Percentiles rank a stretch among this genome's conserved stretches.
Conservation (phyloP, 2,113 vertebrate species). For the Dermatemys mawii region DNA sequence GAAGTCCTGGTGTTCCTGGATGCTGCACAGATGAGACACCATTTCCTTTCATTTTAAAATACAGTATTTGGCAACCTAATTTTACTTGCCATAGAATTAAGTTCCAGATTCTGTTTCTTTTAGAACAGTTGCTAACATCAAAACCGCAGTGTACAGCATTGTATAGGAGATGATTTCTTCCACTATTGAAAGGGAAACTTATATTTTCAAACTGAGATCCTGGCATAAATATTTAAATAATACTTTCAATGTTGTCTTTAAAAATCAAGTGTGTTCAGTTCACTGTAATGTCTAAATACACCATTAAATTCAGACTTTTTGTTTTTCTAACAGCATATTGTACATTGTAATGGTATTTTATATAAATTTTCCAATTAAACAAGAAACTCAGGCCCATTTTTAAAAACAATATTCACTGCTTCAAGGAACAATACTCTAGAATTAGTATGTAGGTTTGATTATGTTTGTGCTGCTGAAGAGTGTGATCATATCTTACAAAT, state of each 20-base stretch:
- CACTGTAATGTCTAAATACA: neutral
- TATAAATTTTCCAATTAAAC: no score
- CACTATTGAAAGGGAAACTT: neutral
- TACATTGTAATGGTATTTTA: neutral
- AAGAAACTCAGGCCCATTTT: neutral
- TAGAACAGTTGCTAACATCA: neutral
- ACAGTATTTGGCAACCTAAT: neutral
- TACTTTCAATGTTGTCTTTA: neutral
- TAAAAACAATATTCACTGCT: neutral
- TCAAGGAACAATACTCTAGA: neutral
- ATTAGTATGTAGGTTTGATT: neutral
- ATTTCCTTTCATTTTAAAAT: neutral
- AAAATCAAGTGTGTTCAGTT: neutral
- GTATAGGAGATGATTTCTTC: neutral
- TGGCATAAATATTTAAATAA: neutral
- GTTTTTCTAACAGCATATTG: neutral
- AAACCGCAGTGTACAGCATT: rapidly evolving
- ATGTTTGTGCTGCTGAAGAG: neutral
- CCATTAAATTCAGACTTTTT: neutral
- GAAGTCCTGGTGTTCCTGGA: neutral
- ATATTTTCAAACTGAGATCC: neutral
- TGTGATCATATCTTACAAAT: neutral
- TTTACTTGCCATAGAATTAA: neutral
- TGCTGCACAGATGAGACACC: neutral
- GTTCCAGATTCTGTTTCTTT: neutral